Evolutionary conservation across 2,797 vertebrate species (phyloP).

Genomic region (Taenioides sp.): DNA sequence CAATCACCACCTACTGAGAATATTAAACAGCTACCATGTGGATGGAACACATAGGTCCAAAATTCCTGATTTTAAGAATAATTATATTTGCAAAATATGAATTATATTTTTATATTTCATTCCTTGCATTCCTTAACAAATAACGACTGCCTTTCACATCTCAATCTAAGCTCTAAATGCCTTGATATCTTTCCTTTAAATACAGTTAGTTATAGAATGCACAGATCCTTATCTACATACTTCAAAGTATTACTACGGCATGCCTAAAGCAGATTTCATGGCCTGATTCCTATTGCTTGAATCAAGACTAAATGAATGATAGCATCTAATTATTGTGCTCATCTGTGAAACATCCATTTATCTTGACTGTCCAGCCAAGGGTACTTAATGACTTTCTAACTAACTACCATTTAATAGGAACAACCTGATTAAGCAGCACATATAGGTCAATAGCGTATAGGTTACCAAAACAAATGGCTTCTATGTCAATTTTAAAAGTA

Average conservation of each 20-base stretch:
- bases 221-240: background rate
- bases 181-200: background rate
- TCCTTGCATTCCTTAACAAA: background rate
- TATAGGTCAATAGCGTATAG: conserved; percentile 51
- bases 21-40: conserved; percentile 48
- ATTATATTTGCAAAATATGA: background rate
- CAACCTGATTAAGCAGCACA: conserved; percentile 60
- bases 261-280: conserved; percentile 1
- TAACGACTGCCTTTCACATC: background rate
- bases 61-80: background rate
- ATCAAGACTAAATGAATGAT: background rate
- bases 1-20: conserved; percentile 48
- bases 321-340: conserved; percentile 2
- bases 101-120: background rate
- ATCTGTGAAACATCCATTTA: conserved; percentile 33
- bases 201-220: background rate
- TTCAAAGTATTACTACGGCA: background rate
- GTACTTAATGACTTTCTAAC: conserved; percentile 57
- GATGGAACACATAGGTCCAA: background rate
- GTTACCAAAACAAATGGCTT: conserved; percentile 43
- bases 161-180: background rate
- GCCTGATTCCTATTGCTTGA: background rate
- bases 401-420: conserved; percentile 61
- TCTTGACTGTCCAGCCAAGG: conserved; percentile 44
- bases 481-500: background rate